Evolutionary conservation across 2,113 vertebrate genomes (phyloP).

Genomic region (Notothenia rossii): DNA sequence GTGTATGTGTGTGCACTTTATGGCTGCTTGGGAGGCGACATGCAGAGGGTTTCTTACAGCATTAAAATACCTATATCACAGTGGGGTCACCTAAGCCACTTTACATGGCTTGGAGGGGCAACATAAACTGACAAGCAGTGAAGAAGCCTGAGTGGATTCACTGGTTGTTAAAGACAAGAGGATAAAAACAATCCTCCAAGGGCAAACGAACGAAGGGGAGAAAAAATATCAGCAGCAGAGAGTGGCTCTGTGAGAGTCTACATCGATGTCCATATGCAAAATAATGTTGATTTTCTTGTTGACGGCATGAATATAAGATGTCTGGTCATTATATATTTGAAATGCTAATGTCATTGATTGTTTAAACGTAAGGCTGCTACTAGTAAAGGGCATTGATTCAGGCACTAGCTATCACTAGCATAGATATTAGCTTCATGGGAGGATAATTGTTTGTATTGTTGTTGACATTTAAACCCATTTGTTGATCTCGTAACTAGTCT

Average conservation of each 20-base stretch:
- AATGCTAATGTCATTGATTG: not conserved
- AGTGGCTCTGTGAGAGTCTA: not conserved
- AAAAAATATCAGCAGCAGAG: not conserved
- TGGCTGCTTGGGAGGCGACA: slow-evolving; percentile 7
- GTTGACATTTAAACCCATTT: not conserved
- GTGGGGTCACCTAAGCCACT: slow-evolving; percentile 57
- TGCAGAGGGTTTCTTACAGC: slow-evolving; percentile 39
- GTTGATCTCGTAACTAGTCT: not conserved
- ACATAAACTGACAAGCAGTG: slow-evolving; percentile 44
- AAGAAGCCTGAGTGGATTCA: slow-evolving; percentile 49
- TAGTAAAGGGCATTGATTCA: not conserved
- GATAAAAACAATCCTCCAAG: slow-evolving; percentile 13
- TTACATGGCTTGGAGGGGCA: slow-evolving; percentile 47
- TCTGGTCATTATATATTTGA: not conserved
- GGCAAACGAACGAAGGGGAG: not conserved
- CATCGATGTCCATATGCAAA: not conserved
- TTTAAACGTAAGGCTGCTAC: not conserved
- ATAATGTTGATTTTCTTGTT: not conserved
- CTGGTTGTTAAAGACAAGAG: slow-evolving; percentile 27
- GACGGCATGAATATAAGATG: not conserved
- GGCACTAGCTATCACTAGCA: not conserved
- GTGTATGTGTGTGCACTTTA: slow-evolving; percentile 30
- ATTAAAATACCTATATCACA: slow-evolving; percentile 39
- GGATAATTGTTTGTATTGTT: not conserved
- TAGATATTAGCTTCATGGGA: not conserved